Evolutionary conservation across 2,113 vertebrate species (phyloP).

Genomic region (Lutjanus erythropterus): DNA sequence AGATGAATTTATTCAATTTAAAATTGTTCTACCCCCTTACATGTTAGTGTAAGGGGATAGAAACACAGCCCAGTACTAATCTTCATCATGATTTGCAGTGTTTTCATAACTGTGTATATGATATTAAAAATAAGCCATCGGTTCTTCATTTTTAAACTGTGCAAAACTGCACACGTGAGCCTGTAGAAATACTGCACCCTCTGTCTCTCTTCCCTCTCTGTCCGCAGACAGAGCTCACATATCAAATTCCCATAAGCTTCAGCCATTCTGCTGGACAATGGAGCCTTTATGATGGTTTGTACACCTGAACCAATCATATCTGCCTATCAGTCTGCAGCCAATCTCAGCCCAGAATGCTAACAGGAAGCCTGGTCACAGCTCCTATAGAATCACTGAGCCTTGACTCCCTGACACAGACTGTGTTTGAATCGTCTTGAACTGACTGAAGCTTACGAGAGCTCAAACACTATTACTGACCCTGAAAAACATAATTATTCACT

Average conservation of each 20-base stretch:
- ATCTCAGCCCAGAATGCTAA: not conserved
- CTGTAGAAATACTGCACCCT: not conserved
- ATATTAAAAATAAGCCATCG: not conserved
- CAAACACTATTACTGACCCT: not conserved
- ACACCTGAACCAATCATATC: conserved; percentile 71
- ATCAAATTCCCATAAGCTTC: conserved; percentile 69
- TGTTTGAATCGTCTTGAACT: not conserved
- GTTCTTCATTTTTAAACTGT: not conserved
- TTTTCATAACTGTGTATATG: no score
- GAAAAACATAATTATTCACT: not conserved
- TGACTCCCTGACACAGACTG: not conserved
- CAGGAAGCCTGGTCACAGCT: not conserved
- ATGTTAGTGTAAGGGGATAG: no score
- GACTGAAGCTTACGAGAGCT: not conserved
- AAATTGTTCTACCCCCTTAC: no score
- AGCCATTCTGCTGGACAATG: conserved; percentile 69
- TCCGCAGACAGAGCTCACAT: conserved; percentile 28
- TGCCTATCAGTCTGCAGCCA: conserved; percentile 41
- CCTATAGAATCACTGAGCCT: not conserved
- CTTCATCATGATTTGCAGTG: no score
- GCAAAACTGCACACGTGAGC: not conserved
- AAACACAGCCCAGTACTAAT: no score
- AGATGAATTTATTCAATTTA: no score
- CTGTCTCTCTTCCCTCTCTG: not conserved
- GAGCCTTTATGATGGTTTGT: conserved; percentile 64